phyloP scores from a whole-genome alignment of 2,888 invertebrate species.

The Drosophila paramelanica region DNA sequence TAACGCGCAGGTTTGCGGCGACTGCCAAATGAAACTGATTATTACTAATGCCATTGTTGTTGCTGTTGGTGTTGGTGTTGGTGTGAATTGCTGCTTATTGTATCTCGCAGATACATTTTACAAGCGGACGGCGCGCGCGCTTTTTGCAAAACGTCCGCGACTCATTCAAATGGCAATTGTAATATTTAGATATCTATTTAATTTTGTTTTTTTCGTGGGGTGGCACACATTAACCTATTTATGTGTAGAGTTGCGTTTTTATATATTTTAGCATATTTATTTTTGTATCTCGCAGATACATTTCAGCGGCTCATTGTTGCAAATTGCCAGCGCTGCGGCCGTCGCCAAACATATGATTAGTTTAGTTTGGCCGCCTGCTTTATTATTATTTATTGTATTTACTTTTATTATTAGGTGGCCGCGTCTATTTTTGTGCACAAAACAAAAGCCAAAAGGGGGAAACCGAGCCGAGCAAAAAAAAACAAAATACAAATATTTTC shows the following conservation, averaged over 20 bases:
- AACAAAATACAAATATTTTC: background rate
- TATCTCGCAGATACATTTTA: conserved; percentile 74
- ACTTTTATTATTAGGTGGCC: conserved; percentile 73
- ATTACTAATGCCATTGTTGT: conserved; percentile 75
- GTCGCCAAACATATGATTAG: conserved; percentile 71
- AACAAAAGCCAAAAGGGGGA: background rate
- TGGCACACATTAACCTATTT: conserved; percentile 80
- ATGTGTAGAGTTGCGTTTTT: conserved; percentile 69
- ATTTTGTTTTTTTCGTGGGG: conserved; percentile 54
- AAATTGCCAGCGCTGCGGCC: conserved; percentile 60
- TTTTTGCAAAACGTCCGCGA: conserved; percentile 59
- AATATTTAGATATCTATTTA: conserved; percentile 60
- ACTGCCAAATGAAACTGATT: conserved; percentile 76
- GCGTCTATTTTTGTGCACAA: conserved; percentile 64
- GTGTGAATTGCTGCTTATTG: conserved; percentile 78
- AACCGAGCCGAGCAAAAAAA: background rate
- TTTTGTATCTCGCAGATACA: conserved; percentile 61
- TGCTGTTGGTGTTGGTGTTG: conserved; percentile 41
- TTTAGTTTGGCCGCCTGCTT: conserved; percentile 66
- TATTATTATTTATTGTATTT: conserved; percentile 80
- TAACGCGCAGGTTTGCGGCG: conserved; percentile 71
- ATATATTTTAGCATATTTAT: conserved; percentile 40
- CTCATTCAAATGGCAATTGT: conserved; percentile 72
- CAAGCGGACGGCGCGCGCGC: conserved; percentile 55
- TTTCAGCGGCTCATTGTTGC: conserved; percentile 72